Base-by-base conservation (phyloP, 2,888 invertebrate genomes). In the Rotaria socialis region DNA sequence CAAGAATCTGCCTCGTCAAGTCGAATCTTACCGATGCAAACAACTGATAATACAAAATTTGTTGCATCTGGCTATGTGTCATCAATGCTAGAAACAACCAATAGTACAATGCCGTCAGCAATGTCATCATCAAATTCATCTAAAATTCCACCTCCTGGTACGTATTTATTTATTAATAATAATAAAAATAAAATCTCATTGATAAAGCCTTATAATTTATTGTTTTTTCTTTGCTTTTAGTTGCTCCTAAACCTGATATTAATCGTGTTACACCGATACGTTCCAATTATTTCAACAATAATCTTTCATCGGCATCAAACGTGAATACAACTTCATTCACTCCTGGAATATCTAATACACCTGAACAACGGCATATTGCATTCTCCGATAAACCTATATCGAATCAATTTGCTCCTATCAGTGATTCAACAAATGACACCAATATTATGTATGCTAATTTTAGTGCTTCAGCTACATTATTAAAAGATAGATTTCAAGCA, bases 141-240 rank as follows among this genome's bases (percentile, higher is more conserved):
- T 43, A 80, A 19, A 80, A 47, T 80, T 80, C 80, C 80, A 47
- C 80, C 80, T 47, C 80, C 80, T 43, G 80, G 80, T 80, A 80
- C 11, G 43, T 43, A n/a, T n/a, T 24, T 11, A 8, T 74, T 16
- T 52, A 10, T 10, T 10, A 5, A 11, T 47, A 10, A 47, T 47
- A 10, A 2, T 11, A 47, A 47, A 11, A 47, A 50, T 8, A 1
- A 50, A 50, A 50, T 50, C 50, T 1, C 50, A 5, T 50, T 8
- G 14, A 14, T 11, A 50, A 11, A 11, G 14, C 50, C 4, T 50
- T 14, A 50, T 50, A 50, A 14, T 50, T 50, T 14, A 50, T 35
- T 35, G 7, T 8, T 24, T 24, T 27, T 67, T 80, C 3, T 52
- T 16, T 52, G 16, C 14, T 14, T 80, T 80, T 47, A 80, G 80